Evolutionary conservation across 1,140 invertebrate species (phyloP).

Genomic region (Lordiphosa stackelbergi): DNA sequence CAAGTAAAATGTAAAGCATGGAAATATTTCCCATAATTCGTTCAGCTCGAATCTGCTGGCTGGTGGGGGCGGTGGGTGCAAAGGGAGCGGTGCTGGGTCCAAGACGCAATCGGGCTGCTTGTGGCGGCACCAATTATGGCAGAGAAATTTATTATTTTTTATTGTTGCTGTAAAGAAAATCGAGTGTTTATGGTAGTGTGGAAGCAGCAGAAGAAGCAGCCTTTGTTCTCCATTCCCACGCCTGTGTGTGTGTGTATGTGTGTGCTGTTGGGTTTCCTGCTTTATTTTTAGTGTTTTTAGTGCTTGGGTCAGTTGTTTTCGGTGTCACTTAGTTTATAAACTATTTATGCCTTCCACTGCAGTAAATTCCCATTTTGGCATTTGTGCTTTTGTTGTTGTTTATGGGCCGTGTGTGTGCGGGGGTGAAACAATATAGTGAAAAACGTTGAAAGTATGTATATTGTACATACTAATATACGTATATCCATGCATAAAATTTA

Average conservation of each 20-base stretch:
- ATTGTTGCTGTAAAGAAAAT: conserved; percentile 59
- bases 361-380: conserved; percentile 61
- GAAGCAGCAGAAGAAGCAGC: conserved; percentile 14
- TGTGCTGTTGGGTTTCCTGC: conserved; percentile 35
- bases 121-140: conserved; percentile 60
- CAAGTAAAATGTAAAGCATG: conserved; percentile 44
- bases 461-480: background rate
- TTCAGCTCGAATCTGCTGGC: conserved; percentile 17
- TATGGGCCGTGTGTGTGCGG: conserved; percentile 2
- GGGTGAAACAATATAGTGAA: conserved; percentile 17
- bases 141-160: conserved; percentile 62
- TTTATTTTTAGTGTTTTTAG: conserved; percentile 60
- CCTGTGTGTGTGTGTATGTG: conserved; percentile 1
- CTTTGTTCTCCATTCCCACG: conserved; percentile 41
- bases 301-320: conserved; percentile 61
- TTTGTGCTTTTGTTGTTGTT: conserved; percentile 45
- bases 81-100: conserved; percentile 1
- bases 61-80: background rate
- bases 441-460: conserved; percentile 10
- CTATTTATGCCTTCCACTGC: conserved; percentile 61
- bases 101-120: conserved; percentile 51
- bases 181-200: conserved; percentile 41
- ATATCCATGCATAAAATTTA: conserved; percentile 3
- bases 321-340: conserved; percentile 64
- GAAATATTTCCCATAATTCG: conserved; percentile 57